These are phyloP conservation scores for Stigmatopora nigra DNA, from an alignment of 2,113 vertebrate species.

Conservation along the genomic window DNA sequence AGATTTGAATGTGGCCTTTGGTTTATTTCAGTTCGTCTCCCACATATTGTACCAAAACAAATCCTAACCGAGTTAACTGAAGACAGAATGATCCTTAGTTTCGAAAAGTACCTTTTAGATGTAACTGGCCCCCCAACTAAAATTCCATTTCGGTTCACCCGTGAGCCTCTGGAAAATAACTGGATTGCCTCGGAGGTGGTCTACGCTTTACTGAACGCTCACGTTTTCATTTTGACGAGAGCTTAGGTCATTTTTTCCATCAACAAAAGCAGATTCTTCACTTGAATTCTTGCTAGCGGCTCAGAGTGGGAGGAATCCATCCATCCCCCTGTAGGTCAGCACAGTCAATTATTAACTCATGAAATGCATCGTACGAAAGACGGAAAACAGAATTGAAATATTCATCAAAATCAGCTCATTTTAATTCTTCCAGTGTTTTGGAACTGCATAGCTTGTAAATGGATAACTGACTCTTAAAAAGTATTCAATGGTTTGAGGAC, in stretches of 20 bases:
- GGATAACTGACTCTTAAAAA: constrained; percentile 19
- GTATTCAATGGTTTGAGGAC: background rate
- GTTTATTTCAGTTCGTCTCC: background rate
- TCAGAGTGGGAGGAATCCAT: background rate
- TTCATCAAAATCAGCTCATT: constrained; percentile 10
- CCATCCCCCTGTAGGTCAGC: background rate
- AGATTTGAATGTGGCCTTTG: background rate
- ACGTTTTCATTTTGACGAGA: background rate
- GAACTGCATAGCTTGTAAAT: constrained; percentile 30
- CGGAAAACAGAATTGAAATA: background rate
- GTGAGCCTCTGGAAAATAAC: background rate
- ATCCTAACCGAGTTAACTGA: background rate
- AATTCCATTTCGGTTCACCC: too few species aligned
- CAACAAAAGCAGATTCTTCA: background rate
- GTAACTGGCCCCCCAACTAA: too few species aligned
- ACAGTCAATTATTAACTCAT: constrained; percentile 18
- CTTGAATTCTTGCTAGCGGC: background rate
- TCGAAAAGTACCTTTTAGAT: too few species aligned
- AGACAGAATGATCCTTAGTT: background rate
- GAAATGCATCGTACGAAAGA: constrained; percentile 1
- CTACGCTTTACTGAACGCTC: background rate
- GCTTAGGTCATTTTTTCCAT: background rate
- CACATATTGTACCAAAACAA: too few species aligned
- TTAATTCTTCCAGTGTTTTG: constrained; percentile 46
- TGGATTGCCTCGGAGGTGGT: background rate